Evolutionary conservation across 1,140 invertebrate genomes (phyloP), one percentile per base, ranked within the genome.

Genomic region (Venturia canescens): DNA sequence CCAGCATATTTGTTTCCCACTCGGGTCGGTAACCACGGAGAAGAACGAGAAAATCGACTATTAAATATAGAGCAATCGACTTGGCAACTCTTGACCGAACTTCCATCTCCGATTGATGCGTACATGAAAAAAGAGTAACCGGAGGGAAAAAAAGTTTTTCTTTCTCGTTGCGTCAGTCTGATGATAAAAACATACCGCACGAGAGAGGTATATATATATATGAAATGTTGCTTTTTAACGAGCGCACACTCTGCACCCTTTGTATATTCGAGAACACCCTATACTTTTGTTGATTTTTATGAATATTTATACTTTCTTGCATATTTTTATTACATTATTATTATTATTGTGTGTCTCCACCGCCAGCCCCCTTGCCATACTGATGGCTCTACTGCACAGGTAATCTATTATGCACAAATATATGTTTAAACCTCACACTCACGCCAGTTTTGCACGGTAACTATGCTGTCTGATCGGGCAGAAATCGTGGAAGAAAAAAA

Each of bases 381-480:
- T 97, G 93, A 95, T 97, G 95, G 95, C 95, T 93, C 93, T 96
- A 89, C 93, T 96, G 89, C 94, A 95, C 93, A 97, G 96, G 96
- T 97, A 97, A 95, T 91, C 84, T 89, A 92, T 89, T 89, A 90
- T 91, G 90, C 90, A 92, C 90, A 91, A 91, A 87, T 89, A 88
- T 87, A 86, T 83, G 89, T 91, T 88, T 91, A 89, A 89, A 89
- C 87, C 84, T 66, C 60, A 66, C 60, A 66, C 86, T 87, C 86
- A 89, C 87, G 88, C 38, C 88, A 87, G 86, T 88, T 84, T 87
- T 90, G 90, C 90, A 91, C 89, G 89, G 88, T 91, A 90, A 83
- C 84, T 84, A 84, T 82, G 57, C 27, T 75, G 71, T 75, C 71
- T 13, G 48, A 66, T 75, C 50, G 71, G 71, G 53, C 50, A 75